Evolutionary conservation across 92 coral and sea anemone species (phyloP).

Genomic region (Parazoanthus atlanticus): DNA sequence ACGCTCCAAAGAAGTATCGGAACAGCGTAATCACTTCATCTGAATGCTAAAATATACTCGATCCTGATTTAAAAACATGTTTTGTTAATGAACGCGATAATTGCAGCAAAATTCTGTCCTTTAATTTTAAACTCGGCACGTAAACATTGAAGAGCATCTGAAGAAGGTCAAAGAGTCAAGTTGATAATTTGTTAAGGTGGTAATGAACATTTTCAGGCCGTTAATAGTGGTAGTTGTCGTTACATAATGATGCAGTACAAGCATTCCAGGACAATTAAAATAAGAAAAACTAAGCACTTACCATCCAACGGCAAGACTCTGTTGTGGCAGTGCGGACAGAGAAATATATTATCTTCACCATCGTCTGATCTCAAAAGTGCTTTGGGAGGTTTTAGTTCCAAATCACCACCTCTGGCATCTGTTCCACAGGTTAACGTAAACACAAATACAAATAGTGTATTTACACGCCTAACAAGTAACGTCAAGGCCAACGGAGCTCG

Average conservation of each 20-base stretch:
- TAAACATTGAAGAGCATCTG: neutral
- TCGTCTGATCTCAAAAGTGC: conserved; percentile 30
- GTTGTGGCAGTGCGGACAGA: conserved; percentile 71
- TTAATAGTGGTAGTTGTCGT: neutral
- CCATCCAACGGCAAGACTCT: conserved; percentile 57
- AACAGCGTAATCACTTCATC: too few species aligned
- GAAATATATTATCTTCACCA: conserved; percentile 51
- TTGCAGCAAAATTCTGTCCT: neutral
- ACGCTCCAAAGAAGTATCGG: neutral
- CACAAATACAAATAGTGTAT: neutral
- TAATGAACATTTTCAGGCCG: neutral
- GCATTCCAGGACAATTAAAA: neutral
- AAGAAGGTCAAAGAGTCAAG: neutral
- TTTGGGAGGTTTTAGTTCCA: conserved; percentile 40
- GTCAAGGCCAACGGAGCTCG: neutral
- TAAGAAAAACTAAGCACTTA: conserved; percentile 24
- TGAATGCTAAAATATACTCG: neutral
- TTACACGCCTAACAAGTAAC: neutral
- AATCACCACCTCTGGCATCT: conserved; percentile 44
- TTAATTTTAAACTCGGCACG: neutral
- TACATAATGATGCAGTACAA: neutral
- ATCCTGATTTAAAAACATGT: neutral
- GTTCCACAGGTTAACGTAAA: conserved; percentile 17
- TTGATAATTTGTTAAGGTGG: neutral
- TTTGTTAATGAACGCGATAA: neutral